Evolutionary conservation across 2,888 invertebrate species (phyloP).

Genomic region (Platycnemis pennipes): DNA sequence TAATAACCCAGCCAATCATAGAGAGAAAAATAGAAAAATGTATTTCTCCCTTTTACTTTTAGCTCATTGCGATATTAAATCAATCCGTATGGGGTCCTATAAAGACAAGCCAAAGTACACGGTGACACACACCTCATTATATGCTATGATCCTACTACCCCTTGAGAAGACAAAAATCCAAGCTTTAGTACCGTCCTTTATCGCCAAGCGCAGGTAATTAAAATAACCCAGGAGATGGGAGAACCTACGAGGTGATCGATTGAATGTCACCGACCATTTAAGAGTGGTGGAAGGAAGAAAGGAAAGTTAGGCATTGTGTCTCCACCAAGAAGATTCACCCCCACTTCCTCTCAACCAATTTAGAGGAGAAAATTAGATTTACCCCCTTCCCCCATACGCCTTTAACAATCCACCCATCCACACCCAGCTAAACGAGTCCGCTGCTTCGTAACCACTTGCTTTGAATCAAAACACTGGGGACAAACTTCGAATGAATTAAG

Average conservation of each 20-base stretch:
- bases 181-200: not conserved
- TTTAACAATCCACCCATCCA: not conserved
- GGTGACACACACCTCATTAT: no score
- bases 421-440: not conserved
- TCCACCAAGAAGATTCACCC: not conserved
- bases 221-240: not conserved
- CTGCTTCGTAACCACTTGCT: not conserved
- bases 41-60: no score
- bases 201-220: not conserved
- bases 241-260: not conserved
- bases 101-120: no score
- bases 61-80: no score
- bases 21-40: no score
- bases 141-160: no score
- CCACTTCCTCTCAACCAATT: not conserved
- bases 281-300: not conserved
- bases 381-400: not conserved
- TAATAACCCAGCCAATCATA: no score
- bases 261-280: not conserved
- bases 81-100: no score
- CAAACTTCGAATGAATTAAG: not conserved
- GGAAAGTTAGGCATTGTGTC: not conserved
- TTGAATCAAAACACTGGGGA: conserved; percentile 24
- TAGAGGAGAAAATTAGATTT: conserved; percentile 29
- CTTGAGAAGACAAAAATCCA: no score